These are phyloP conservation scores for Lumbricus terrestris DNA, from an alignment of 2,888 invertebrate species.

Conservation along the genomic window DNA sequence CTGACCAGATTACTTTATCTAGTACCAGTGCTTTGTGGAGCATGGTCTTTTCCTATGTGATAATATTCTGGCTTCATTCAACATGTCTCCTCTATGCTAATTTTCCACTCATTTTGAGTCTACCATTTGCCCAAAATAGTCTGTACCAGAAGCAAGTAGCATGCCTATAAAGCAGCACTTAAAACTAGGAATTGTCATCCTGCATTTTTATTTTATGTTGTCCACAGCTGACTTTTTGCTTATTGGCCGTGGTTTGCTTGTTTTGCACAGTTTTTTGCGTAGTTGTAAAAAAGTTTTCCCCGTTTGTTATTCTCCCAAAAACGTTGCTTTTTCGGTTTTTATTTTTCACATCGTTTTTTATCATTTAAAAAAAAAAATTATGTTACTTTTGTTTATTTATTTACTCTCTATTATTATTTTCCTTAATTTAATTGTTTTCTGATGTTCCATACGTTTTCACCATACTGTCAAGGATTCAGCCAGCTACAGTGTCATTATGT, in stretches of 20 bases:
- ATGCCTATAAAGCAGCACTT: too few relatives aligned
- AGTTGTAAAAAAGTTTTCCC: too few relatives aligned
- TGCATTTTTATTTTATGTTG: neutral
- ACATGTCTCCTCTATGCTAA: neutral
- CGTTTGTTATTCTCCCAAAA: too few relatives aligned
- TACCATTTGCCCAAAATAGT: neutral
- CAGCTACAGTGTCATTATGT: too few relatives aligned
- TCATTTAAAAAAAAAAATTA: too few relatives aligned
- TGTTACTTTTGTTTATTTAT: too few relatives aligned
- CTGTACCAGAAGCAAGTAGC: neutral
- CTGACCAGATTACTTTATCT: neutral
- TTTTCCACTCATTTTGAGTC: neutral
- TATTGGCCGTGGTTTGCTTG: neutral
- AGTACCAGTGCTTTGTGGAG: neutral
- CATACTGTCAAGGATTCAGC: too few relatives aligned
- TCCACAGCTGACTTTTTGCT: neutral
- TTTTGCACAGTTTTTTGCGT: neutral
- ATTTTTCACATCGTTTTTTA: too few relatives aligned
- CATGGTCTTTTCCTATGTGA: neutral
- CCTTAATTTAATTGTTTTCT: too few relatives aligned
- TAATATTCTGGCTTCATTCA: neutral
- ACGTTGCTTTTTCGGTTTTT: too few relatives aligned
- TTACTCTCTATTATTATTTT: too few relatives aligned
- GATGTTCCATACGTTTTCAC: too few relatives aligned
- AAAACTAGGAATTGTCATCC: neutral